Base-by-base conservation (phyloP, 1,140 invertebrate species). In the Drosophila santomea region DNA sequence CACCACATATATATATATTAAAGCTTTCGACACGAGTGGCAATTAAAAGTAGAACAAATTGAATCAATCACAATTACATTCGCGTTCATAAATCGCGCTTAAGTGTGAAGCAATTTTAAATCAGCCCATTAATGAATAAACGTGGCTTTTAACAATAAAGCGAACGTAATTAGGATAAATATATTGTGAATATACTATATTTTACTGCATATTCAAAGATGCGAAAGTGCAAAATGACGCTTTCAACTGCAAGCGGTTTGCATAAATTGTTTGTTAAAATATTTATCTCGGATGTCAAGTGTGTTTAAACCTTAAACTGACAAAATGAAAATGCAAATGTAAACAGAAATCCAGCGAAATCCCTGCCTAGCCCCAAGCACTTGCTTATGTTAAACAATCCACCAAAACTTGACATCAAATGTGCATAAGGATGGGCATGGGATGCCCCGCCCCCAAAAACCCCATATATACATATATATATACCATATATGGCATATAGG, bases 331-430 rank as follows among this genome's bases (percentile, higher is more conserved):
- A 58, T 69, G 64, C 28, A 71, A 71, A 71, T 58, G 20, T 36
- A 69, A 71, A 48, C 64, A 39, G n/a, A 48, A 57, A 71, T 58
- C 68, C 28, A 71, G 11, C 44, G 14, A 71, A 71, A 71, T 71
- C 64, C 28, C 44, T 32, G 25, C 28, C 38, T 39, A 28, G 63
- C 63, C 35, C 15, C 3, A 36, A 25, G 68, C 68, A 58, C 68
- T 72, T 71, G 68, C 68, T 72, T 71, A 72, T 72, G 68, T 72
- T 72, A 72, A 72, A 71, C 66, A 58, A 72, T 72, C 68, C 68
- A 68, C 52, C 68, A 58, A 48, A 72, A 58, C 68, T 72, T 72
- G 68, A 58, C 68, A 72, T 71, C 36, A 72, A 71, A 72, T 71
- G 69, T 72, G 66, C 58, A 72, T 71, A 52, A 71, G 66, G 32